Percentiles rank a stretch among this genome's conserved stretches.
Evolutionary conservation across 2,797 vertebrate genomes (phyloP).

Genomic region (Sebastes iracundus): DNA sequence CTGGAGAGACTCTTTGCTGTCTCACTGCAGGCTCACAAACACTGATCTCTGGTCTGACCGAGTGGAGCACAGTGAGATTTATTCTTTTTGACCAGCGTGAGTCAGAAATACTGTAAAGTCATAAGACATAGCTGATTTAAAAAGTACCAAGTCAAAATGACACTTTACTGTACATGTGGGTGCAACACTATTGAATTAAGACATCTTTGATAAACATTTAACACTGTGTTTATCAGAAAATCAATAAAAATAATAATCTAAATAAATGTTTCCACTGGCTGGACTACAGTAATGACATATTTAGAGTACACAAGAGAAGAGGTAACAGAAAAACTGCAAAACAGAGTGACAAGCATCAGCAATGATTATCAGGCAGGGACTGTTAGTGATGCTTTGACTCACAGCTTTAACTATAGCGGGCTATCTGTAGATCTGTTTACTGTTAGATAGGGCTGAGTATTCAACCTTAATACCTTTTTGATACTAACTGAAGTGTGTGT

Average conservation of each 20-base stretch:
- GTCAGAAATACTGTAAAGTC: not conserved
- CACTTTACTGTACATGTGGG: not conserved
- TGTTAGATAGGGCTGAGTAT: too few relatives aligned
- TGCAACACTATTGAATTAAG: not conserved
- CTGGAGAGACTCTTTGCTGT: slow-evolving; percentile 9
- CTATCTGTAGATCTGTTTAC: not conserved
- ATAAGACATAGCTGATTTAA: not conserved
- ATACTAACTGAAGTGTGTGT: not conserved
- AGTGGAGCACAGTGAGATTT: slow-evolving; percentile 57
- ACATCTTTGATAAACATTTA: not conserved
- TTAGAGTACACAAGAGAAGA: not conserved
- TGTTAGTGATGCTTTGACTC: not conserved
- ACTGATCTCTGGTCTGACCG: slow-evolving; percentile 48
- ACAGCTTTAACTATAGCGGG: not conserved
- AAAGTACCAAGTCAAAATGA: not conserved
- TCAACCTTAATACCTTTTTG: not conserved
- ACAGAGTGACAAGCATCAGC: too few relatives aligned
- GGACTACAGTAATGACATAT: too few relatives aligned
- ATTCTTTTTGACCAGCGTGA: not conserved
- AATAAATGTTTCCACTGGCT: not conserved
- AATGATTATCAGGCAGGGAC: not conserved
- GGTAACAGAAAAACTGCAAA: not conserved
- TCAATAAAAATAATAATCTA: not conserved
- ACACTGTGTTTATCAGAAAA: not conserved
- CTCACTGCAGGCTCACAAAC: slow-evolving; percentile 17